A percentile compares a stretch with the other conserved stretches of the same genome.
Conservation (phyloP, 2,113 vertebrate genomes). For the Manacus vitellinus region DNA sequence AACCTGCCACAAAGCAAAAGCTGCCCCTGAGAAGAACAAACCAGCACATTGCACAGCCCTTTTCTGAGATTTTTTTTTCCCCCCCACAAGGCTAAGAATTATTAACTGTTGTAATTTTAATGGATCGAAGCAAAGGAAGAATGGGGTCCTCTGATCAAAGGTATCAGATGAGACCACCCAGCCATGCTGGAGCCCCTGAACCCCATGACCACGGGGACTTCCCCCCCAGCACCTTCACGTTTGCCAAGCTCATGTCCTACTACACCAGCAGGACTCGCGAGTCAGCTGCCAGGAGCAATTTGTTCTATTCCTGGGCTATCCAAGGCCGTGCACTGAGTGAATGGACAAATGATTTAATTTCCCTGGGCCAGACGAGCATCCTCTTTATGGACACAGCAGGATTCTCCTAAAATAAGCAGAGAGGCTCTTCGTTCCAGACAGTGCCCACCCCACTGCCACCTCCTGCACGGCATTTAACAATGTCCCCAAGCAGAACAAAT, state of each 20-base stretch:
- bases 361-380: conserved; percentile 28
- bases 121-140: background rate
- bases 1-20: background rate
- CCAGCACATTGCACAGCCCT: background rate
- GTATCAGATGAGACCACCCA: background rate
- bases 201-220: background rate
- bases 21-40: background rate
- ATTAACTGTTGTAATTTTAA: background rate
- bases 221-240: background rate
- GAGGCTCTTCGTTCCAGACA: background rate
- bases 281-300: conserved; percentile 42
- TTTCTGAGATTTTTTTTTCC: background rate
- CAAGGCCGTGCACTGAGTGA: background rate
- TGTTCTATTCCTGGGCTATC: conserved; percentile 28
- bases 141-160: background rate
- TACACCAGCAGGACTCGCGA: background rate
- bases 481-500: background rate
- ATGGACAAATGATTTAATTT: conserved; percentile 37
- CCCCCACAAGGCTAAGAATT: background rate
- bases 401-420: background rate
- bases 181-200: background rate
- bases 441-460: background rate
- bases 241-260: background rate
- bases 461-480: background rate
- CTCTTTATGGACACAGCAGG: conserved; percentile 24